Percentiles rank a stretch among this genome's conserved stretches.
Evolutionary conservation across 2,797 vertebrate genomes (phyloP).

Genomic region (Myotis findleyi): DNA sequence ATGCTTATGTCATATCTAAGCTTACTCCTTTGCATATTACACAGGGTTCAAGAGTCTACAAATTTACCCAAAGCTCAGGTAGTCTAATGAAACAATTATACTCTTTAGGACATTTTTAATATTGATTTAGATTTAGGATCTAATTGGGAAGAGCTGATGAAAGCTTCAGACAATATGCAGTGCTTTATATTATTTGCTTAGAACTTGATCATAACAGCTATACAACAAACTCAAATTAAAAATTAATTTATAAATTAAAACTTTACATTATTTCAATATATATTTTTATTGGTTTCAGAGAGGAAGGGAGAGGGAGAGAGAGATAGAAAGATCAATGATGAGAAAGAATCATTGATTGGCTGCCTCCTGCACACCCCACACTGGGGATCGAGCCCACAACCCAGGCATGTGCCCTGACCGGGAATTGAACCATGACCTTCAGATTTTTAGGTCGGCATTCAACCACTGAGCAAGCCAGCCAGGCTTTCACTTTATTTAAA

Average conservation of each 20-base stretch:
- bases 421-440: too few species aligned
- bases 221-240: conserved; percentile 60
- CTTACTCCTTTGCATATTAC: conserved; percentile 36
- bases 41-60: conserved; percentile 59
- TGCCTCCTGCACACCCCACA: too few species aligned
- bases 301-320: too few species aligned
- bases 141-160: conserved; percentile 51
- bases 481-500: conserved; percentile 27
- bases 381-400: too few species aligned
- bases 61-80: conserved; percentile 53
- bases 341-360: too few species aligned
- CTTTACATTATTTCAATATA: neutral
- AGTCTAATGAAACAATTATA: conserved; percentile 60
- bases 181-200: conserved; percentile 56
- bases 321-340: too few species aligned
- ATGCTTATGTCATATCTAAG: conserved; percentile 28
- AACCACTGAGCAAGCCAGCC: too few species aligned
- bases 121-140: conserved; percentile 60
- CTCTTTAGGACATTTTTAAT: conserved; percentile 45
- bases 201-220: neutral
- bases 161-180: conserved; percentile 45
- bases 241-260: conserved; percentile 67
- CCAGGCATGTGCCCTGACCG: too few species aligned
- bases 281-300: too few species aligned
- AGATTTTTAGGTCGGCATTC: too few species aligned